These are phyloP conservation scores for Drosophila maculinotata DNA, from an alignment of 2,888 invertebrate species.

Conservation along the genomic window DNA sequence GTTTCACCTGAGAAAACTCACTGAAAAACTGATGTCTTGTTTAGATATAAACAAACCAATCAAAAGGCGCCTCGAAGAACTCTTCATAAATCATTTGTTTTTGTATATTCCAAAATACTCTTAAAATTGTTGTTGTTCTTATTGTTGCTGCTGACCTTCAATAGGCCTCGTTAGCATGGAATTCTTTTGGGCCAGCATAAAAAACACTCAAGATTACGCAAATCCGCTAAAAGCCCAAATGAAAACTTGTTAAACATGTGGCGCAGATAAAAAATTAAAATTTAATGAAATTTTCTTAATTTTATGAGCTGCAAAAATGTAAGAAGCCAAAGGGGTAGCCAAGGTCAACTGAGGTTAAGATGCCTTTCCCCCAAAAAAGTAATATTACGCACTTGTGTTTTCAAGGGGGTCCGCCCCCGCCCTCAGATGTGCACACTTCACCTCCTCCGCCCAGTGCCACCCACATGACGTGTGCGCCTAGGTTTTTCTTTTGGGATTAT, in stretches of 20 bases:
- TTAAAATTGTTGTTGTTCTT: background rate
- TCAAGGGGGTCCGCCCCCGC: slow-evolving; percentile 38
- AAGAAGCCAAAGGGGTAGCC: slow-evolving; percentile 3
- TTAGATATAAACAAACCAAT: slow-evolving; percentile 39
- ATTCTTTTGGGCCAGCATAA: slow-evolving; percentile 14
- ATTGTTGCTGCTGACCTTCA: slow-evolving; percentile 39
- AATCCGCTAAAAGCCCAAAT: slow-evolving; percentile 30
- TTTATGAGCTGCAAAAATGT: slow-evolving; percentile 37
- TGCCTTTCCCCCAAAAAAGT: slow-evolving; percentile 40
- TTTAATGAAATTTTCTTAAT: slow-evolving; percentile 17
- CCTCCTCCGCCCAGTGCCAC: slow-evolving; percentile 15
- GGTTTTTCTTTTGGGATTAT: slow-evolving; percentile 43
- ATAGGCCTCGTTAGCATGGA: slow-evolving; percentile 32
- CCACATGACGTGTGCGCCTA: slow-evolving; percentile 44
- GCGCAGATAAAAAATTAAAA: slow-evolving; percentile 2
- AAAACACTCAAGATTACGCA: slow-evolving; percentile 48
- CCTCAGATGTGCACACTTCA: slow-evolving; percentile 23
- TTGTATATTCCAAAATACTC: slow-evolving; percentile 3
- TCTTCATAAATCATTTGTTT: slow-evolving; percentile 33
- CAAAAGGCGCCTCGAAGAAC: slow-evolving; percentile 37
- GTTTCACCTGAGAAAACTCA: slow-evolving; percentile 34
- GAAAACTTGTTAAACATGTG: slow-evolving; percentile 14
- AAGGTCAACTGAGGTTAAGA: slow-evolving; percentile 56
- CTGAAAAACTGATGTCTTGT: slow-evolving; percentile 30
- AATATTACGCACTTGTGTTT: slow-evolving; percentile 35